phyloP scores from a whole-genome alignment of 1,140 invertebrate species.

The Aphis craccivora region DNA sequence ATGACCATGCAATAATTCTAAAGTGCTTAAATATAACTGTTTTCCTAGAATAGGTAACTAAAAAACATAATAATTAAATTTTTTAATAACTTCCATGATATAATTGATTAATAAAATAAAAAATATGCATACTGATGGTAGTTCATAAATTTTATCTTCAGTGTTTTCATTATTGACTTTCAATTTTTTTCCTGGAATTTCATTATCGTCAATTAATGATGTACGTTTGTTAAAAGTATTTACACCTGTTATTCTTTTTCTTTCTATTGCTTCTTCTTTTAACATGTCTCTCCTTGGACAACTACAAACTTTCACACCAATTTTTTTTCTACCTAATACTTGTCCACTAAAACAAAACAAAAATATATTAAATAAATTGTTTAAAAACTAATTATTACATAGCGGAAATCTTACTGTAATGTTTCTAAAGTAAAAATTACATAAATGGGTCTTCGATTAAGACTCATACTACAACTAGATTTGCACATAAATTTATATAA shows the following conservation, averaged over 20 bases:
- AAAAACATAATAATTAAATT: background rate
- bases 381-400: background rate
- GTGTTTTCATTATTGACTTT: background rate
- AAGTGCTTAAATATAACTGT: constrained; percentile 50
- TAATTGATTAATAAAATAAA: background rate
- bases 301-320: constrained; percentile 80
- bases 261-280: constrained; percentile 69
- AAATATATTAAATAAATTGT: background rate
- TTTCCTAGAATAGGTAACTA: constrained; percentile 50
- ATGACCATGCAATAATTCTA: constrained; percentile 58
- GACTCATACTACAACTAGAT: constrained; percentile 79
- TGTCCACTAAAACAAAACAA: constrained; percentile 65
- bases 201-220: background rate
- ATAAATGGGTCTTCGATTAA: constrained; percentile 77
- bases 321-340: constrained; percentile 72
- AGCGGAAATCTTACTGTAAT: constrained; percentile 63
- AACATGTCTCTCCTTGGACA: constrained; percentile 81
- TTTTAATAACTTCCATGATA: background rate
- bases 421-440: constrained; percentile 81
- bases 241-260: background rate
- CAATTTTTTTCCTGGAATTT: background rate
- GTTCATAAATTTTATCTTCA: background rate
- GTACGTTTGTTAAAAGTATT: background rate
- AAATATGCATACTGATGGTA: constrained; percentile 27
- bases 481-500: constrained; percentile 82